phyloP scores from a whole-genome alignment of 2,797 vertebrate species.

The Gymnothorax reevesii region DNA sequence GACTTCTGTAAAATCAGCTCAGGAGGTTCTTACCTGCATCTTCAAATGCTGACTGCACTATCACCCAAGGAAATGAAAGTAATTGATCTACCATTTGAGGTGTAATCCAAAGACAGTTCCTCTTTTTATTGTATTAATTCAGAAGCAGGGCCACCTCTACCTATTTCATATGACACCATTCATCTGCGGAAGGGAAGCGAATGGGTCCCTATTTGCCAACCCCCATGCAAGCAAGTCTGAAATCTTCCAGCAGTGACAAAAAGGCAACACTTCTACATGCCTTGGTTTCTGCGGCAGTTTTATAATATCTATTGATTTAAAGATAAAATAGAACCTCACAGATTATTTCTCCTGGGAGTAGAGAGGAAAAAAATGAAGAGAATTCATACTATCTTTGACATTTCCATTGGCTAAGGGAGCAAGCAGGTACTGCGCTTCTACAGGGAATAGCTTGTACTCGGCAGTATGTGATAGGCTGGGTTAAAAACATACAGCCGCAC shows the following conservation, averaged over 20 bases:
- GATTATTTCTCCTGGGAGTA: constrained; percentile 10
- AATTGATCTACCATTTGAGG: too few species aligned
- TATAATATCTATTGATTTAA: constrained; percentile 3
- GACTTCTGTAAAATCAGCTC: too few species aligned
- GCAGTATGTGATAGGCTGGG: background rate
- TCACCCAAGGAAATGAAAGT: too few species aligned
- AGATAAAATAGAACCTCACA: background rate
- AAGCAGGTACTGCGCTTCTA: background rate
- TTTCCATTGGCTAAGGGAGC: background rate
- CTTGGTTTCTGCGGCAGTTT: background rate
- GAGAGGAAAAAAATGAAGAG: background rate
- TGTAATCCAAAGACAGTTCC: too few species aligned
- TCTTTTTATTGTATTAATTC: background rate
- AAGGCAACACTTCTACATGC: background rate
- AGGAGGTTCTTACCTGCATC: too few species aligned
- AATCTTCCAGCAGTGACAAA: background rate
- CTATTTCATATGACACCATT: too few species aligned
- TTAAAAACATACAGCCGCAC: background rate
- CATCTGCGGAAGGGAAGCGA: background rate
- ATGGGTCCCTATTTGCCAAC: too few species aligned
- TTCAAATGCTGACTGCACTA: too few species aligned
- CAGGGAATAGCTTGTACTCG: background rate
- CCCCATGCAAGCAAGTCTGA: background rate
- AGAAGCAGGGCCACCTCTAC: too few species aligned
- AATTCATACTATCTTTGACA: background rate